These are phyloP conservation scores for Thamnophis elegans DNA, from an alignment of 2,797 vertebrate species.

Conservation along the genomic window DNA sequence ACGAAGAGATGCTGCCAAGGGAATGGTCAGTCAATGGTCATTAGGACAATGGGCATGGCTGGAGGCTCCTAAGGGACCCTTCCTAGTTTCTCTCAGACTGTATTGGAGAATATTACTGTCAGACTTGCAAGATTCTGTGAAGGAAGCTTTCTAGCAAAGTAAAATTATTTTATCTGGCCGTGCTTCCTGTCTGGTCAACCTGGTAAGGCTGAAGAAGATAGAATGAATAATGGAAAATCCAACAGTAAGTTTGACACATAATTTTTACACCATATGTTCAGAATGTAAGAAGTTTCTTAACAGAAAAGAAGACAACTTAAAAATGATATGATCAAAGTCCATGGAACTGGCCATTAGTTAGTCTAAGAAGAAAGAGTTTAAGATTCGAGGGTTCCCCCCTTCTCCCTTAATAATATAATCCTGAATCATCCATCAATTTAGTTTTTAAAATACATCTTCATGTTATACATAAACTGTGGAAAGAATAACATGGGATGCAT, in stretches of 20 bases:
- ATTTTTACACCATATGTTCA: not conserved
- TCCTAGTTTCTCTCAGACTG: not conserved
- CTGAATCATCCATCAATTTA: not conserved
- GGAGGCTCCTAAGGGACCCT: not conserved
- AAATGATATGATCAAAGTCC: not conserved
- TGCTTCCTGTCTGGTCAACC: not conserved
- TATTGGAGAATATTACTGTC: not conserved
- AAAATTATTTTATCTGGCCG: not conserved
- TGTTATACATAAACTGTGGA: not conserved
- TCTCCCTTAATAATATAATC: not conserved
- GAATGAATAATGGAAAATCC: not conserved
- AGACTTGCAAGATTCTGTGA: not conserved
- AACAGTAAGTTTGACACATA: not conserved
- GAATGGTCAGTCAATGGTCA: not conserved
- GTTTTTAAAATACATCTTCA: not conserved
- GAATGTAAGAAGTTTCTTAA: not conserved
- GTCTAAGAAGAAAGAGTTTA: not conserved
- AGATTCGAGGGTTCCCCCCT: not conserved
- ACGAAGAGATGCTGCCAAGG: not conserved
- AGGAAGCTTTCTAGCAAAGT: not conserved
- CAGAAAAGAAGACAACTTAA: not conserved
- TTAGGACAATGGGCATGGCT: not conserved
- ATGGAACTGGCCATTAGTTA: not conserved
- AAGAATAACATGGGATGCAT: not conserved
- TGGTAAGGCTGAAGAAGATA: not conserved